These are phyloP conservation scores for Hydrolagus affinis DNA, from an alignment of 2,113 vertebrate genomes.

Conservation along the genomic window DNA sequence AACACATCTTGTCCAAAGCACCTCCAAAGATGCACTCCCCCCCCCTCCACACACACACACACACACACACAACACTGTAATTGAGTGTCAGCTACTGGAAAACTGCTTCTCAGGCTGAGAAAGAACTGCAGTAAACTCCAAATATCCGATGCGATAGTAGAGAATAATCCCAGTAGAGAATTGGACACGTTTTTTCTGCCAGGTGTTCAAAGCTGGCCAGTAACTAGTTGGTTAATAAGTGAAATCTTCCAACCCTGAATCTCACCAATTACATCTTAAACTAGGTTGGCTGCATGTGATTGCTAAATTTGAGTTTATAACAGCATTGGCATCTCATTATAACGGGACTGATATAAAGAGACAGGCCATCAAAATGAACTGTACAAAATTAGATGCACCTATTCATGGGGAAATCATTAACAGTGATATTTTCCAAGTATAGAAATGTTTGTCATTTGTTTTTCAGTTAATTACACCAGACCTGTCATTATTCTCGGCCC, in stretches of 20 bases:
- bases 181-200: background rate
- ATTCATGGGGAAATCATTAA: background rate
- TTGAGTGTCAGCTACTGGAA: background rate
- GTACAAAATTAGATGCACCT: background rate
- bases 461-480: conserved; percentile 82
- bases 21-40: background rate
- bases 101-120: background rate
- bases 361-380: background rate
- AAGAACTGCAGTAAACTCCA: background rate
- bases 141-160: background rate
- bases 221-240: background rate
- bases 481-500: conserved; percentile 92
- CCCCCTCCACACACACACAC: too few relatives aligned
- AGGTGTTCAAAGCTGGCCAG: background rate
- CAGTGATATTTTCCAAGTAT: conserved; percentile 13
- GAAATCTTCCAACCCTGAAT: background rate
- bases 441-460: conserved; percentile 37
- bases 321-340: background rate
- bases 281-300: background rate
- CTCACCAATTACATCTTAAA: background rate
- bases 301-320: background rate
- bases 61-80: background rate
- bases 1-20: too few relatives aligned
- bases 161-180: background rate
- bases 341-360: background rate